Evolutionary conservation across 2,113 vertebrate genomes (phyloP), one percentile per base, ranked within the genome.

Genomic region (Paradoxurus hermaphroditus): DNA sequence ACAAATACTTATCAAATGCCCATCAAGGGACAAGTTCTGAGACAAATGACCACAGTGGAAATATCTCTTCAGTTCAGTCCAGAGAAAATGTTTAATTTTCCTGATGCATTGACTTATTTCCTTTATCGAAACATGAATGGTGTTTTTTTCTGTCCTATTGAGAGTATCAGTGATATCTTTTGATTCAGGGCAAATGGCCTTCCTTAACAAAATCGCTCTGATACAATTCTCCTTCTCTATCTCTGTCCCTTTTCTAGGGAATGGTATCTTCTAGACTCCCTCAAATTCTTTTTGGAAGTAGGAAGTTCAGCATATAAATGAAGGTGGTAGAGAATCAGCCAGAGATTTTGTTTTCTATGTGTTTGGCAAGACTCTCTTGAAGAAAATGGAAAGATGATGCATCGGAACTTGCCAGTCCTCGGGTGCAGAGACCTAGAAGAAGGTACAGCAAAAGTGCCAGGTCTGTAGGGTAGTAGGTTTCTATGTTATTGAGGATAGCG

Each of bases 371-470:
- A 7, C 27, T 78, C 15, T 70, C 68, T 18, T 46, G 25, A 75
- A 86, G 49, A 34, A 70, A 56, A 77, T 1, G 23, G 63, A n/a
- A 41, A 49, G 59, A 25, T 18, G 2, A 59, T 34, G 10, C 23
- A 7, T 14, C 34, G 39, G 15, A 41, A 29, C 27, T 7, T 25
- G 39, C 16, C 19, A 36, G 75, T 56, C 21, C 41, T 4, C 21
- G 78, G 29, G 5, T 3, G 12, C 9, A 46, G 88, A 79, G 8
- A 68, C 63, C 15, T 15, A 4, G 13, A 34, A 82, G 19, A 31
- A n/a, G 23, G 34, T 5, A 18, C 0, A 29, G 63, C 4, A 23
- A 31, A 29, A 15, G 49, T 5, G 0, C n/a, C 63, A 39, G 2
- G 19, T 59, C 14, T 15, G 0, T 2, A 34, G 36, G 34, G 44